A percentile compares a stretch with the other conserved stretches of the same genome.
phyloP scores from a whole-genome alignment of 1,140 invertebrate genomes.

The Zophobas atratus region DNA sequence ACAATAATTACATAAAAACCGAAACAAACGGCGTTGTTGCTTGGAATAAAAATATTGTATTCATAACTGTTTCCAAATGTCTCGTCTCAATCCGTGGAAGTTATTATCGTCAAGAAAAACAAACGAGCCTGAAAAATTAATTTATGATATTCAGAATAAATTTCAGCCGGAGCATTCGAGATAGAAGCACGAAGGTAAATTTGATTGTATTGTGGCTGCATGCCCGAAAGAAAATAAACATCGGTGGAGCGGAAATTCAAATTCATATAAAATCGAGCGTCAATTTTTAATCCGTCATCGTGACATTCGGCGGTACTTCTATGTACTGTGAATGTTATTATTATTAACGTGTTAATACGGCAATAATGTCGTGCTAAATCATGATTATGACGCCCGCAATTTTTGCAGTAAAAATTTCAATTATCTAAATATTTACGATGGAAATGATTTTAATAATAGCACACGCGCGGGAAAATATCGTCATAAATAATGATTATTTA shows the following conservation, averaged over 20 bases:
- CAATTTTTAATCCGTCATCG: constrained; percentile 16
- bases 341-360: background rate
- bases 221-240: constrained; percentile 21
- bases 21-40: no score
- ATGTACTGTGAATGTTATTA: no score
- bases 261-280: constrained; percentile 2
- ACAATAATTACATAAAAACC: no score
- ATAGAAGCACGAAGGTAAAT: constrained; percentile 12
- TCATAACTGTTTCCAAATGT: background rate
- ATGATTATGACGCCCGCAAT: background rate
- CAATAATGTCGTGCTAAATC: constrained; percentile 18
- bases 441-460: constrained; percentile 4
- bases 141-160: background rate
- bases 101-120: constrained; percentile 15
- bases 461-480: background rate
- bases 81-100: constrained; percentile 1
- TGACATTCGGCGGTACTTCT: background rate
- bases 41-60: no score
- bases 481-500: constrained; percentile 21
- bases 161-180: constrained; percentile 9
- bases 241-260: background rate
- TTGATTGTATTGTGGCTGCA: constrained; percentile 18
- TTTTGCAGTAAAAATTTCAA: constrained; percentile 17
- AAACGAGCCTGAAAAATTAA: constrained; percentile 12
- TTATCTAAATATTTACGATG: constrained; percentile 33